Evolutionary conservation across 1,140 invertebrate genomes (phyloP).

Genomic region (Lordiphosa mommai): DNA sequence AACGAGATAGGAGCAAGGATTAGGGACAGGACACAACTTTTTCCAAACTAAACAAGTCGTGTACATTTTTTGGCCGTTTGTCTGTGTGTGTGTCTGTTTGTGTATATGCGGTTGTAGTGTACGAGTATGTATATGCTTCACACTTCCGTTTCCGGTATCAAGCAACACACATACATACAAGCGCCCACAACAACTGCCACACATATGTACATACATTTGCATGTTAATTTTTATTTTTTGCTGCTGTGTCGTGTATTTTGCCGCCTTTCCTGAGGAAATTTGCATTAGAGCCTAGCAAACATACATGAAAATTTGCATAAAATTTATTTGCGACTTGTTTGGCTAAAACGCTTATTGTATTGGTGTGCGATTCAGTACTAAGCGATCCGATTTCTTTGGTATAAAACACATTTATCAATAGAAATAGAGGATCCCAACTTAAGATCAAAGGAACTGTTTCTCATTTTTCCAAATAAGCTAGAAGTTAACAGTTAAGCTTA

Average conservation of each 20-base stretch:
- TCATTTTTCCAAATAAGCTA: too few relatives aligned
- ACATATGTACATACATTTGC: constrained; percentile 1
- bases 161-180: constrained; percentile 12
- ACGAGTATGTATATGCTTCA: constrained; percentile 12
- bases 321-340: constrained; percentile 24
- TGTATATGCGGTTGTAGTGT: constrained; percentile 27
- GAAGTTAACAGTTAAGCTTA: too few relatives aligned
- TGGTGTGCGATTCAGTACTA: too few relatives aligned
- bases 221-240: constrained; percentile 16
- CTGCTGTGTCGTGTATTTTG: constrained; percentile 18
- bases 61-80: constrained; percentile 48
- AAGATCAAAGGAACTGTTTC: too few relatives aligned
- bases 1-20: constrained; percentile 13
- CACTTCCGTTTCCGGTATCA: constrained; percentile 42
- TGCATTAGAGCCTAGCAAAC: constrained; percentile 42
- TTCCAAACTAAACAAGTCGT: constrained; percentile 70
- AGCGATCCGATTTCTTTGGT: too few relatives aligned
- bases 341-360: too few relatives aligned
- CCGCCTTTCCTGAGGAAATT: constrained; percentile 61
- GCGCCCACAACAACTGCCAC: not conserved
- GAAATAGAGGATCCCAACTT: too few relatives aligned
- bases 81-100: constrained; percentile 24
- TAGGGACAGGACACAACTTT: constrained; percentile 59
- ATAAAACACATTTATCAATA: too few relatives aligned
- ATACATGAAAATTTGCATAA: too few relatives aligned